Conservation (phyloP, 2,113 vertebrate species). For the Petaurus breviceps region DNA sequence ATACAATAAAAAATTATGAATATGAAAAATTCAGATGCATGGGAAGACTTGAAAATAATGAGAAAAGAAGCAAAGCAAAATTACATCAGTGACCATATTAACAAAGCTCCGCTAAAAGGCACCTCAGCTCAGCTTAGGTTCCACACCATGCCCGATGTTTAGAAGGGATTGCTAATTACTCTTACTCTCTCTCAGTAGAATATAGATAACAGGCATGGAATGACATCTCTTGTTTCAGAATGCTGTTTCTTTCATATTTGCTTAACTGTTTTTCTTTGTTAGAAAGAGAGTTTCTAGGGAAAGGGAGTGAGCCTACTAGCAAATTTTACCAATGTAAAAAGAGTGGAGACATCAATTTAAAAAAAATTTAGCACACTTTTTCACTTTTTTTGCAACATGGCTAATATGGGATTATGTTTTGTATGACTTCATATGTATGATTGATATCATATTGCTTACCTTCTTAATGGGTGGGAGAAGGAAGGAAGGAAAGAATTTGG, state of each 20-base stretch:
- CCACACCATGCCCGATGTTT: not conserved
- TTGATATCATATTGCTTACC: not conserved
- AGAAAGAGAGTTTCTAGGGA: not conserved
- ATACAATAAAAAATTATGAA: not conserved
- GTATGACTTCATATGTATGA: not conserved
- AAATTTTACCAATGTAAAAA: not conserved
- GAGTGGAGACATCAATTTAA: not conserved
- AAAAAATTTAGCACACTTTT: not conserved
- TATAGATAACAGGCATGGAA: not conserved
- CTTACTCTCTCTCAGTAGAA: not conserved
- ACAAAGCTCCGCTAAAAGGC: not conserved
- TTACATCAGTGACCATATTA: not conserved
- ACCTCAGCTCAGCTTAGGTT: not conserved
- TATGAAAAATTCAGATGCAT: not conserved
- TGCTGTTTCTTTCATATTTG: not conserved
- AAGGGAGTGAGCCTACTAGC: not conserved
- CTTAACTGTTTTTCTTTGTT: not conserved
- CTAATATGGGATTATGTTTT: not conserved
- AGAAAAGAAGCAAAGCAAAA: not conserved
- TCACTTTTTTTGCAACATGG: not conserved
- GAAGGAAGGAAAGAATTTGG: too few relatives aligned
- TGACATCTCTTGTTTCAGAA: not conserved
- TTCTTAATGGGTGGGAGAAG: too few relatives aligned
- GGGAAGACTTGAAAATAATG: not conserved
- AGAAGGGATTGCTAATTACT: not conserved